Base-by-base conservation (phyloP, 2,113 vertebrate species). In the Ptyas mucosa region DNA sequence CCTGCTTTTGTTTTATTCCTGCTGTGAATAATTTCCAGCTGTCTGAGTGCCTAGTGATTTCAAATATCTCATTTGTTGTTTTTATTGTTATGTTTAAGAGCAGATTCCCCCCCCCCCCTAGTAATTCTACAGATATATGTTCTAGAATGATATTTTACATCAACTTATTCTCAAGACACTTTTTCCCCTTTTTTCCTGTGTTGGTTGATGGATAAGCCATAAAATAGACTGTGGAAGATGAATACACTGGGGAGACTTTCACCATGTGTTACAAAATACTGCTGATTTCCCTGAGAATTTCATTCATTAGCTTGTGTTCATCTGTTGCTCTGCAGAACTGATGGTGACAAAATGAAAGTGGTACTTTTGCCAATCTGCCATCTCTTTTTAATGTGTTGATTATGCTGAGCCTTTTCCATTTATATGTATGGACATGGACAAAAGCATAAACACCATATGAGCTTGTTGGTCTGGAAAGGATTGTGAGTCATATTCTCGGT, bases 171-270 rank as follows among this genome's bases (percentile, higher is more conserved):
- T 64, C 26, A 64, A 90, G 54, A 51, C 29, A 58, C 81, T n/a
- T 81, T 14, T 0, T 14, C 34, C 34, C 24, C 8, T 24, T 57
- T 89, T 23, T 5, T n/a, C 11, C 49, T 87, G 3, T 93, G 81
- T 75, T 87, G 54, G 39, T 90, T 87, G 95, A 93, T 53, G 88
- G 23, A 86, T 93, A 23, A 69, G 88, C 69, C 93, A 90, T 90
- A 94, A 89, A 94, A 93, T 52, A 94, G 92, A 61, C 51, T 3
- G 5, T 52, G 34, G 88, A 94, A 94, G 95, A 93, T 49, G 89
- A 92, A 94, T 92, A 46, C 8, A 0, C 87, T 0, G 1, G n/a
- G 61, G 61, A 95, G 85, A 91, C 39, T 94, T 87, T 92, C 3
- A 2, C 64, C 23, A 20, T 46, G n/a, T 93, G 39, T 86, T 3